Base-by-base conservation (phyloP, 2,797 vertebrate genomes). In the Nannoperca australis region DNA sequence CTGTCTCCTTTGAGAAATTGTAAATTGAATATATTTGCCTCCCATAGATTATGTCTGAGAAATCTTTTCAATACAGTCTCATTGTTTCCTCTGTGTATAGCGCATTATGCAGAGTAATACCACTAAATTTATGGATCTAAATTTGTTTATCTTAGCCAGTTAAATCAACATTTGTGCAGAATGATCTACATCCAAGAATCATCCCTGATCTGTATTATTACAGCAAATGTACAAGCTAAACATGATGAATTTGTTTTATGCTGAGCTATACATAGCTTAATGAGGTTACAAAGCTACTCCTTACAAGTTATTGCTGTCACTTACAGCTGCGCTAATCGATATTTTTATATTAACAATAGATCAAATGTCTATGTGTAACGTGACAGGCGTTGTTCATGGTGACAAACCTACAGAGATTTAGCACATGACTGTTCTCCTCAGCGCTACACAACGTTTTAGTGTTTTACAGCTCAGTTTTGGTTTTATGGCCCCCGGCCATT, bases 11-110 rank as follows among this genome's bases (percentile, higher is more conserved):
- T 72, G 80, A 82, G 78, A 81, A 78, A 79, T 47, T 63, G 54
- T 83, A 68, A 84, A 76, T 81, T 76, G 24, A 82, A 72, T 84
- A 40, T 54, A 60, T 82, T 62, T 72, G 44, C 77, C 69, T 62
- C 9, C 49, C 42, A 10, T 70, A 79, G 58, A 82, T 85, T 80
- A 64, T 44, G 47, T 64, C 55, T 38, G 45, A 68, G 40, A 68
- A 69, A 72, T 70, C 3, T 67, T 80, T 82, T 74, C 27, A 64
- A 38, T 59, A 50, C 42, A 47, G 40, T 40, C 49, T 62, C 20
- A 62, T 70, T 81, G 36, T 67, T 79, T 70, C 63, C 45, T 78
- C 62, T 59, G 56, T 50, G 45, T 68, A 10, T 12, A 42, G 7
- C 11, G 7, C 18, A 70, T 66, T 74, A 65, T 55, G 56, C 32